These are phyloP conservation scores for Phengaris alcon DNA, from an alignment of 2,888 invertebrate genomes.

Conservation along the genomic window DNA sequence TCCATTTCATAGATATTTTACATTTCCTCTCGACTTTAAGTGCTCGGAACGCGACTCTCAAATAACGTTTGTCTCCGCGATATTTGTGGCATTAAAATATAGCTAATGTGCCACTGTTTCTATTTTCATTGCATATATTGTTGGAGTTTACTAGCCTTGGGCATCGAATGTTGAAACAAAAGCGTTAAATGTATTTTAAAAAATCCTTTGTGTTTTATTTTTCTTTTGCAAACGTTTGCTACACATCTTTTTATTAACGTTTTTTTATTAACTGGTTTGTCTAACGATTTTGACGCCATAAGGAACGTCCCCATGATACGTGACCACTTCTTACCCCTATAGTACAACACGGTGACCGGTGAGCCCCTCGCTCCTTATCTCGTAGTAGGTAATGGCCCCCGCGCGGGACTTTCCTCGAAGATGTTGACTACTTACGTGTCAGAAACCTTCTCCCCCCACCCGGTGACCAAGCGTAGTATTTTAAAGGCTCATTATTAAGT, in stretches of 20 bases:
- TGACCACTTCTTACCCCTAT: no score
- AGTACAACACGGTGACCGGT: no score
- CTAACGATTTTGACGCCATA: background rate
- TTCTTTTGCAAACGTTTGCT: background rate
- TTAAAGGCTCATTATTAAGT: no score
- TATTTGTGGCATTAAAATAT: conserved; percentile 22
- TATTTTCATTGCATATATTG: background rate
- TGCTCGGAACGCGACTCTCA: conserved; percentile 24
- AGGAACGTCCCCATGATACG: no score
- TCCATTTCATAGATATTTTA: conserved; percentile 67
- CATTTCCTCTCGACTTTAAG: conserved; percentile 53
- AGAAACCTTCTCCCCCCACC: no score
- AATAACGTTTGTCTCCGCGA: conserved; percentile 12
- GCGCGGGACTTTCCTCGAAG: no score
- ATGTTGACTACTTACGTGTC: no score
- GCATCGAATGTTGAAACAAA: background rate
- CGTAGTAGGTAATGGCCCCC: no score
- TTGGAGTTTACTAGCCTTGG: background rate
- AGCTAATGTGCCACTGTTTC: conserved; percentile 9
- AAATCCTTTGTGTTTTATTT: background rate
- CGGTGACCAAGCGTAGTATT: no score
- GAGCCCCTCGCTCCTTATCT: no score
- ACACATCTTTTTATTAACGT: background rate
- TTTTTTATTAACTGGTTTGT: background rate
- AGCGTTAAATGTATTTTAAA: background rate